Evolutionary conservation across 2,113 vertebrate species (phyloP), one percentile per base, ranked within the genome.

Genomic region (Numenius arquata): DNA sequence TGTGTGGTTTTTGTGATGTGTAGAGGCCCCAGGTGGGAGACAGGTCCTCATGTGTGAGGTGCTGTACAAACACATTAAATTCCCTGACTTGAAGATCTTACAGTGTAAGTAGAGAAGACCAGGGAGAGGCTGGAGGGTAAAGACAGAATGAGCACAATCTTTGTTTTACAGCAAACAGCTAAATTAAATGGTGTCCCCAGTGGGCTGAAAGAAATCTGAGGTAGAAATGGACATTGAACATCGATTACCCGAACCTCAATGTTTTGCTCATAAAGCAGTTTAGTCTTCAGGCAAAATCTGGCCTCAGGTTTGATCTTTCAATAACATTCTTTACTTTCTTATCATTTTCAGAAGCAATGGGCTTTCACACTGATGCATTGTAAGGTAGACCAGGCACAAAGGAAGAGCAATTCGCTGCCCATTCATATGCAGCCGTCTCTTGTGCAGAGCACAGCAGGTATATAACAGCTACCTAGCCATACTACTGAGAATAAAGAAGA

Each of bases 151-250:
- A 92, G 75, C 65, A 93, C 94, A 85, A 71, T 94, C 90, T 96
- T 90, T 96, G 94, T 93, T 95, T 96, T 95, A 93, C 90, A 96
- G 94, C 94, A 93, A 97, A 95, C 94, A 90, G 83, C 96, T 97
- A 97, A 97, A 97, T 97, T 97, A 97, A 97, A 97, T 90, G 94
- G 75, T 93, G 86, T 97, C 96, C 96, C 96, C 94, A 84, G 95
- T 89, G 96, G 95, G 94, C 91, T 95, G 89, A 95, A 96, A 95
- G 91, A 94, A 96, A 93, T 92, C 93, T 87, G 83, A 91, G 40
- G 72, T 84, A 95, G 75, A 95, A 96, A 95, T 95, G 96, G 93
- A 93, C 94, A 96, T 92, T 93, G 83, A 94, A 92, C 90, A 95
- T 95, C 79, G 96, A 96, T 96, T 95, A 94, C 84, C 89, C 62